These are phyloP conservation scores for Steinernema feltiae DNA, from an alignment of 1,140 invertebrate species.

Conservation along the genomic window DNA sequence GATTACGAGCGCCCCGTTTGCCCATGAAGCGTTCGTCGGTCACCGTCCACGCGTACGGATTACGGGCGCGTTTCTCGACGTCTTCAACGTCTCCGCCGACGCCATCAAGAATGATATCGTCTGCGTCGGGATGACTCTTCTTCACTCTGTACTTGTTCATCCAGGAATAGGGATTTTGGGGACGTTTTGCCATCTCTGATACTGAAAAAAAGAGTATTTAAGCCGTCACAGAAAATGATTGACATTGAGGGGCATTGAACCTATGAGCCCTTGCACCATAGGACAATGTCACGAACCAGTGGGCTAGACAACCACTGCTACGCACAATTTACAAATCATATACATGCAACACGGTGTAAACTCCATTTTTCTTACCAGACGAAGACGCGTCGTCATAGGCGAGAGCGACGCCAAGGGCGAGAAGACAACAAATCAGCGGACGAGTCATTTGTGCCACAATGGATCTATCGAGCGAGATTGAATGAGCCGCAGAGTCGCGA, in stretches of 20 bases:
- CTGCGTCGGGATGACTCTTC: slow-evolving; percentile 3
- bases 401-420: slow-evolving; percentile 3
- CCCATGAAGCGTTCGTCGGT: background rate
- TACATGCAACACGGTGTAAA: background rate
- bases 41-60: background rate
- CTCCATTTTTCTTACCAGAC: background rate
- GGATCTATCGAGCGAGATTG: background rate
- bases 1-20: background rate
- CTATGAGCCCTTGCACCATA: background rate
- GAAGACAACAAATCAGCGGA: slow-evolving; percentile 6
- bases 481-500: background rate
- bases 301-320: background rate
- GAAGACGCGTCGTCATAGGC: background rate
- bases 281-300: background rate
- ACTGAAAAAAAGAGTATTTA: background rate
- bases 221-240: background rate
- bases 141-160: slow-evolving; percentile 13
- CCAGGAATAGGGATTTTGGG: background rate
- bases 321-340: background rate
- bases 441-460: background rate
- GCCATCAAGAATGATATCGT: background rate
- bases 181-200: background rate
- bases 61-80: slow-evolving; percentile 2
- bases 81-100: background rate
- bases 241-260: background rate